Percentiles rank a stretch among this genome's conserved stretches.
Evolutionary conservation across 1,140 invertebrate genomes (phyloP).

Genomic region (Sesamia nonagrioides): DNA sequence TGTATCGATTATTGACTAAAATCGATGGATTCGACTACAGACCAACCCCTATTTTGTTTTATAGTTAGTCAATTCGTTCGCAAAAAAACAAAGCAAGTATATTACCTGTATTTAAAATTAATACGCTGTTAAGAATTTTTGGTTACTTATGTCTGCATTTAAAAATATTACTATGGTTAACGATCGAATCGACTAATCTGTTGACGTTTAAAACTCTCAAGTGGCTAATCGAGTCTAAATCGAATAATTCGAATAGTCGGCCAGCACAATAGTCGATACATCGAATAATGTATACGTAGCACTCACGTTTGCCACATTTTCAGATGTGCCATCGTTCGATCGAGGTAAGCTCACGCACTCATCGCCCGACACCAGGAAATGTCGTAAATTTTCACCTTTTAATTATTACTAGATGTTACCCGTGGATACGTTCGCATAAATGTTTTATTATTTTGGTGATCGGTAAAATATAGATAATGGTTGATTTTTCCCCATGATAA

Average conservation of each 20-base stretch:
- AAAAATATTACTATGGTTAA: background rate
- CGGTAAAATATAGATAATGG: background rate
- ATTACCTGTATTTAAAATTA: constrained; percentile 3
- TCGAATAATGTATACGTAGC: constrained; percentile 52
- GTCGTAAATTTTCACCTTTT: constrained; percentile 70
- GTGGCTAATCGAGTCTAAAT: background rate
- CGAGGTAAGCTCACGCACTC: constrained; percentile 80
- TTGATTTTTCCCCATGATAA: background rate
- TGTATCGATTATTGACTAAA: constrained; percentile 45
- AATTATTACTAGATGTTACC: constrained; percentile 53
- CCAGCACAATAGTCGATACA: constrained; percentile 47
- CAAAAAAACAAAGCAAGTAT: constrained; percentile 34
- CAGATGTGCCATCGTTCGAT: constrained; percentile 79
- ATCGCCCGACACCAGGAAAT: constrained; percentile 77
- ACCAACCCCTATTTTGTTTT: background rate
- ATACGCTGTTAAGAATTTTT: background rate
- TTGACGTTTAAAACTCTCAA: background rate
- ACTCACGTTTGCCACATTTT: constrained; percentile 79
- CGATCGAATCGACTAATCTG: constrained; percentile 41
- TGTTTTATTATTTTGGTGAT: constrained; percentile 11
- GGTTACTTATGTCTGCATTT: background rate
- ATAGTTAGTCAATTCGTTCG: constrained; percentile 42
- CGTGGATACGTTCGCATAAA: constrained; percentile 16
- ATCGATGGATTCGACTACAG: constrained; percentile 22
- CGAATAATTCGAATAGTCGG: constrained; percentile 22